These are phyloP conservation scores for Campoplex nolae DNA, from an alignment of 2,888 invertebrate genomes.

Conservation along the genomic window DNA sequence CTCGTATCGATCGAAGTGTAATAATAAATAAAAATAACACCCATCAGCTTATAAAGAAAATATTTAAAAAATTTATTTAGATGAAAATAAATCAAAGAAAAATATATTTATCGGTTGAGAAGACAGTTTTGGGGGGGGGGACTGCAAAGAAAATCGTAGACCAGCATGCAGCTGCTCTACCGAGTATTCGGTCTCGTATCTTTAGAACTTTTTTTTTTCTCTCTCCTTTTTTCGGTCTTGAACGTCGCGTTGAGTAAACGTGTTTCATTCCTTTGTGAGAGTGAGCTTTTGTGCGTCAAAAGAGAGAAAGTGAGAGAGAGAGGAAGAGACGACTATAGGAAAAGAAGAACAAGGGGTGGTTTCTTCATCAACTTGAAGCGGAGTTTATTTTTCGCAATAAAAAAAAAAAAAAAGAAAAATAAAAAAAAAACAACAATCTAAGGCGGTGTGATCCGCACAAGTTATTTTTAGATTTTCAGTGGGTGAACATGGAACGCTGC, in stretches of 20 bases:
- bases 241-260: slow-evolving; percentile 56
- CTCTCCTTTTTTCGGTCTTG: slow-evolving; percentile 35
- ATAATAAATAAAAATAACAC: neutral
- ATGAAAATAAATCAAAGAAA: neutral
- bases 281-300: slow-evolving; percentile 47
- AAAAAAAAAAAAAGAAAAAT: neutral
- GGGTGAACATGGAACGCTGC: slow-evolving; percentile 48
- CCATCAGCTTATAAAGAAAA: neutral
- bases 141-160: slow-evolving; percentile 4
- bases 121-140: neutral
- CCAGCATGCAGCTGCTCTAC: slow-evolving; percentile 56
- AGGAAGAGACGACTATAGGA: slow-evolving; percentile 2
- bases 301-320: slow-evolving; percentile 26
- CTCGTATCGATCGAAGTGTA: neutral
- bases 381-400: slow-evolving; percentile 53
- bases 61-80: neutral
- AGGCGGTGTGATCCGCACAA: slow-evolving; percentile 31
- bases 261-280: slow-evolving; percentile 37
- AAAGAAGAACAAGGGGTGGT: slow-evolving; percentile 12
- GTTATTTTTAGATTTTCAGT: slow-evolving; percentile 61
- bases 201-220: slow-evolving; percentile 49
- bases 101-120: neutral
- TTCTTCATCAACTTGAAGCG: slow-evolving; percentile 49
- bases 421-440: slow-evolving; percentile 26
- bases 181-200: slow-evolving; percentile 56